phyloP scores from a whole-genome alignment of 2,797 vertebrate species.

The Loriculus beryllinus region DNA sequence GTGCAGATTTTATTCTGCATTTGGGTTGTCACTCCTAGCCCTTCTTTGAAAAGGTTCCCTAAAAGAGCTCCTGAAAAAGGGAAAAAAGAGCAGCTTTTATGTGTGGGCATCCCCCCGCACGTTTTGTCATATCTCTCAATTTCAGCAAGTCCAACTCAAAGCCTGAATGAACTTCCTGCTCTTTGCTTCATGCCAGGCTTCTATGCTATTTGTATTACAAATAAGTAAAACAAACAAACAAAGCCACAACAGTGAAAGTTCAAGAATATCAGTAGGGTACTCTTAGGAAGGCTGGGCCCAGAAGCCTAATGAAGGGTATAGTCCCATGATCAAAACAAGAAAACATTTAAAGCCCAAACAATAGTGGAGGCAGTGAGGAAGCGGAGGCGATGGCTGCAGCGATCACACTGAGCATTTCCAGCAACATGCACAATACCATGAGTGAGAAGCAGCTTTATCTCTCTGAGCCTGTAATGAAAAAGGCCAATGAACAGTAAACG shows the following conservation, averaged over 20 bases:
- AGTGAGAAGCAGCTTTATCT: background rate
- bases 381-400: rapidly evolving
- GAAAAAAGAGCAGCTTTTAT: background rate
- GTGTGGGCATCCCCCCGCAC: background rate
- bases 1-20: background rate
- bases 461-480: background rate
- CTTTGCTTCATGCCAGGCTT: slow-evolving; percentile 55
- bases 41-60: background rate
- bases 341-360: background rate
- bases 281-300: background rate
- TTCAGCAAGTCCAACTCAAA: slow-evolving; percentile 42
- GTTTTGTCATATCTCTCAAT: slow-evolving; percentile 28
- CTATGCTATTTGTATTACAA: slow-evolving; percentile 38
- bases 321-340: slow-evolving; percentile 7
- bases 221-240: slow-evolving; percentile 44
- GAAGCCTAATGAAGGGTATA: background rate
- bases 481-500: background rate
- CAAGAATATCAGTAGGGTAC: background rate
- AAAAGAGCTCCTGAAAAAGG: background rate
- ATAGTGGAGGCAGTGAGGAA: background rate
- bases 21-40: background rate
- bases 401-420: background rate
- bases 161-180: slow-evolving; percentile 61
- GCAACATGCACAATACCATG: background rate
- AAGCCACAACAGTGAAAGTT: background rate